Percentiles rank a stretch among this genome's conserved stretches.
These are phyloP conservation scores for Epiblema foenella DNA, from an alignment of 2,888 invertebrate species.

Conservation along the genomic window DNA sequence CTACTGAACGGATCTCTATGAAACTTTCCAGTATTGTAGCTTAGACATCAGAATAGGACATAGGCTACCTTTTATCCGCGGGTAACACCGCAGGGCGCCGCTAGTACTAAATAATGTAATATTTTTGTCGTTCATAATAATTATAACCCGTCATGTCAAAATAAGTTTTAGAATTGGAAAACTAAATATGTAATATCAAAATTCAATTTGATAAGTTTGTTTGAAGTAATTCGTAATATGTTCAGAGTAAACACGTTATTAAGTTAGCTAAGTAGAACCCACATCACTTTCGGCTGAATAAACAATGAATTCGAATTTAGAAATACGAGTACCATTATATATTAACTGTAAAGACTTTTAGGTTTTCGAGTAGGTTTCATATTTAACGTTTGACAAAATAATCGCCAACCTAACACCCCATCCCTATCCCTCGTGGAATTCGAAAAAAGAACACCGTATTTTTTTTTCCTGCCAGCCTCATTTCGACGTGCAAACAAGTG, in stretches of 20 bases:
- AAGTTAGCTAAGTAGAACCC: not conserved
- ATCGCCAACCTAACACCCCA: slow-evolving; percentile 8
- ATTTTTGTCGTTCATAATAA: too few relatives aligned
- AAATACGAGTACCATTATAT: not conserved
- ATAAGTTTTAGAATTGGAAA: too few relatives aligned
- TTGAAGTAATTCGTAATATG: not conserved
- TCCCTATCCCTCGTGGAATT: slow-evolving; percentile 45
- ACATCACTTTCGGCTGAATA: not conserved
- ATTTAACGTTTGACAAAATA: not conserved
- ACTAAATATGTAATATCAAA: too few relatives aligned
- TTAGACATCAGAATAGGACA: too few relatives aligned
- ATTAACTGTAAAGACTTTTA: not conserved
- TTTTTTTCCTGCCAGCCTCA: slow-evolving; percentile 45
- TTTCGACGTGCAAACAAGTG: slow-evolving; percentile 48
- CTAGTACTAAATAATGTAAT: too few relatives aligned
- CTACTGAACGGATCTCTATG: too few relatives aligned
- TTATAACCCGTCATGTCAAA: too few relatives aligned
- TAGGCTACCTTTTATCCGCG: too few relatives aligned
- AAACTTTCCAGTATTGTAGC: too few relatives aligned
- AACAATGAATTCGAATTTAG: not conserved
- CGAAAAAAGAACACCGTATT: slow-evolving; percentile 45
- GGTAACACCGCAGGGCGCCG: too few relatives aligned
- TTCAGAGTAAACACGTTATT: not conserved
- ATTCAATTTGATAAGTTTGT: not conserved
- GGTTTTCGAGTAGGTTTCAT: too few relatives aligned